Percentiles rank a stretch among this genome's conserved stretches.
Evolutionary conservation across 2,888 invertebrate species (phyloP).

Genomic region (Sympetrum striolatum): DNA sequence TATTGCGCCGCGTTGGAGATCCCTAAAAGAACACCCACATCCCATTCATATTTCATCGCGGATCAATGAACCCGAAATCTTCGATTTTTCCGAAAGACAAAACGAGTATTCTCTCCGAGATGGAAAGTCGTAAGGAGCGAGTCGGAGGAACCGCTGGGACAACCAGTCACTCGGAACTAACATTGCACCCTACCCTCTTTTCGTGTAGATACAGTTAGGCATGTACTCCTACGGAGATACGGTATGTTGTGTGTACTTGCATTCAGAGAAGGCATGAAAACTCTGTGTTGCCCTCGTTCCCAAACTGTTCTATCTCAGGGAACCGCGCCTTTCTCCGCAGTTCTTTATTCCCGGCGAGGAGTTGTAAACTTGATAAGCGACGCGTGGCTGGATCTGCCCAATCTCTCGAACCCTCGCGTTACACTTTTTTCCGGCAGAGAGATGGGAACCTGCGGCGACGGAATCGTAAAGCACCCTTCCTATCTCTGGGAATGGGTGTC

Average conservation of each 20-base stretch:
- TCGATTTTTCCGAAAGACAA: neutral
- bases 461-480: neutral
- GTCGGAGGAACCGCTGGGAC: neutral
- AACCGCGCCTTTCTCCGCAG: neutral
- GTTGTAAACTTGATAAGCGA: slow-evolving; percentile 34
- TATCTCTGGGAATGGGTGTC: neutral
- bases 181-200: neutral
- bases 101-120: neutral
- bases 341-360: slow-evolving; percentile 11
- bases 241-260: too few relatives aligned
- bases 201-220: neutral
- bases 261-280: too few relatives aligned
- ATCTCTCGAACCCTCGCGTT: neutral
- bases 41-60: neutral
- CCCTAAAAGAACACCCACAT: too few relatives aligned
- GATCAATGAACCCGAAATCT: slow-evolving; percentile 21
- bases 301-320: neutral
- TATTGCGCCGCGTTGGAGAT: too few relatives aligned
- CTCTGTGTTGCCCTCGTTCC: neutral
- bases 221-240: neutral
- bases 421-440: neutral
- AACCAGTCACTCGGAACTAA: slow-evolving; percentile 23
- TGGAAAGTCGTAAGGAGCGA: neutral
- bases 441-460: neutral
- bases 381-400: slow-evolving; percentile 20